Base-by-base conservation (phyloP, 2,888 invertebrate genomes). In the Ferdinandea cuprea region DNA sequence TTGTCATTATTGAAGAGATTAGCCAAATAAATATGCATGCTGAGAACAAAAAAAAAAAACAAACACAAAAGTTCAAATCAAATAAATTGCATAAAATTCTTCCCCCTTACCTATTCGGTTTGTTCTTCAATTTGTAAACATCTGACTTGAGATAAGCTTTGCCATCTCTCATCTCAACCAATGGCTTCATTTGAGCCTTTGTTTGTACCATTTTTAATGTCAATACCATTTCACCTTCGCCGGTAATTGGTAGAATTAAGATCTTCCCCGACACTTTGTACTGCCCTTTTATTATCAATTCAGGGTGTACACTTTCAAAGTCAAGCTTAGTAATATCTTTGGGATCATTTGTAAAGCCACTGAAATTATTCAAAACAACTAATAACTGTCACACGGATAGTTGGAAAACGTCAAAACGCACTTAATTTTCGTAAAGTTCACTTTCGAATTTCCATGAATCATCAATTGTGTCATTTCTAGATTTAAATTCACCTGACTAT, bases 201-300 rank as follows among this genome's bases (percentile, higher is more conserved):
- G 59, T 13, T 17, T 76, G 73, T 0, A 87, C 52, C 2, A 85
- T 59, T 1, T 35, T 58, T 6, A 88, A 17, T 0, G 42, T 68
- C 66, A 88, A 77, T 28, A 71, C 15, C 1, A 87, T 0, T 3
- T 86, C 69, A 25, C 89, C 89, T 2, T 86, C 84, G 21, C 88
- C 87, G 5, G 71, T 56, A 1, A 89, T 72, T 2, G 89, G 89
- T 46, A 89, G 25, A 0, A 89, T 76, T 8, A 89, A 65, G 0
- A 89, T 66, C 46, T 86, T 87, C 17, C 89, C 89, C 8, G 85
- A 77, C 1, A 87, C 81, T 6, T 87, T 86, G 54, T 89, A 89
- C 13, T 88, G 72, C 19, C 88, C 85, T 3, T 44, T 84, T 3
- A 89, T 44, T 13, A 84, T 85, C 0, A 87, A 11, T 6, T 40